Evolutionary conservation across 2,797 vertebrate genomes (phyloP).

Genomic region (Poeciliopsis turneri): DNA sequence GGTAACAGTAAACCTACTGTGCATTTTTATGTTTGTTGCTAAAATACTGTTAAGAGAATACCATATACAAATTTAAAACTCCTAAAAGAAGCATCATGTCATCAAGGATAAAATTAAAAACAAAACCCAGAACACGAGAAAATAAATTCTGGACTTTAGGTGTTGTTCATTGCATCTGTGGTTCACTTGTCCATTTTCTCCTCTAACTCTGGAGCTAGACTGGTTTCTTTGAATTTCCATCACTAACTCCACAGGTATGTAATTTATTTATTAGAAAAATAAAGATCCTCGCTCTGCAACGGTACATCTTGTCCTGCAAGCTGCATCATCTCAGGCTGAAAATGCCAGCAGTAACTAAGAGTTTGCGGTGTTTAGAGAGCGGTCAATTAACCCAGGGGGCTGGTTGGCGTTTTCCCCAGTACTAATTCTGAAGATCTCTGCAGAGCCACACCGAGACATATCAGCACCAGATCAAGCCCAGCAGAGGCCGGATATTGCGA

Average conservation of each 20-base stretch:
- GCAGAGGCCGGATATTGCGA: conserved; percentile 46
- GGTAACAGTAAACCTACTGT: not conserved
- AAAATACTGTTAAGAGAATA: not conserved
- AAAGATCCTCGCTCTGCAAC: not conserved
- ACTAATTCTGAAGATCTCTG: conserved; percentile 5
- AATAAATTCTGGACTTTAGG: not conserved
- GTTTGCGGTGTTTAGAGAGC: conserved; percentile 6
- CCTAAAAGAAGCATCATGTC: not conserved
- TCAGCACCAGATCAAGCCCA: conserved; percentile 34
- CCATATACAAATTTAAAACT: not conserved
- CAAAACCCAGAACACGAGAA: not conserved
- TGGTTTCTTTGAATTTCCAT: not conserved
- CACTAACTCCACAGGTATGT: not conserved
- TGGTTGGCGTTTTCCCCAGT: not conserved
- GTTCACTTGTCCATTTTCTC: not conserved
- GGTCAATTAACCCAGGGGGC: conserved; percentile 5
- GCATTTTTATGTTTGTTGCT: not conserved
- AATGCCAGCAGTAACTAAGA: conserved; percentile 8
- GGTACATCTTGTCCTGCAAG: not conserved
- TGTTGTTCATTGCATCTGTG: no score
- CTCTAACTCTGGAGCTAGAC: not conserved
- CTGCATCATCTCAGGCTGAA: not conserved
- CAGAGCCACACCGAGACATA: conserved; percentile 34
- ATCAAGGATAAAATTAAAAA: not conserved
- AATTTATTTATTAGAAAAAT: not conserved